phyloP scores from a whole-genome alignment of 2,797 vertebrate genomes.

The Anabacerthia variegaticeps region DNA sequence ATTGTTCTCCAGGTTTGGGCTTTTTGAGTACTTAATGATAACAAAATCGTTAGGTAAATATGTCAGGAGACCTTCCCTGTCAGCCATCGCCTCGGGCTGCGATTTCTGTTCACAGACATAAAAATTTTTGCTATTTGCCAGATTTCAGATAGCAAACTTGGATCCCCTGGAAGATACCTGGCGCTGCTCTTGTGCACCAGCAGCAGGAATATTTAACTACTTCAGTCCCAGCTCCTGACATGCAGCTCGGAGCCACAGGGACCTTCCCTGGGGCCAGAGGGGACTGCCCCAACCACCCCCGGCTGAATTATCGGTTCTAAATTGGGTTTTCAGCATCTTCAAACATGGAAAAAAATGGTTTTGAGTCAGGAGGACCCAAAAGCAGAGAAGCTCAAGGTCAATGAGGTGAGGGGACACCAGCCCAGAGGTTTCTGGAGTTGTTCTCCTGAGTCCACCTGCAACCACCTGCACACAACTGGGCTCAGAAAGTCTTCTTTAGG shows the following conservation, averaged over 20 bases:
- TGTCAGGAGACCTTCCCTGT: slow-evolving; percentile 25
- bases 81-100: neutral
- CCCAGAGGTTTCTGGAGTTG: fast-evolving
- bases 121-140: slow-evolving; percentile 33
- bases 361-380: neutral
- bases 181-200: neutral
- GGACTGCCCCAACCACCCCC: neutral
- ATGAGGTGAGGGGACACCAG: fast-evolving
- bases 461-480: fast-evolving
- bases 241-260: neutral
- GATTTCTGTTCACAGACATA: slow-evolving; percentile 9
- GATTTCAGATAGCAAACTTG: slow-evolving; percentile 13
- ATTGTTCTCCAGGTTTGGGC: slow-evolving; percentile 8
- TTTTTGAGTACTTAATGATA: neutral
- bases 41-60: slow-evolving; percentile 8
- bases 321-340: neutral
- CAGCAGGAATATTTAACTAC: slow-evolving; percentile 21
- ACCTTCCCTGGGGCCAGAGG: neutral
- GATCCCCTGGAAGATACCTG: slow-evolving; percentile 37
- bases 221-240: neutral
- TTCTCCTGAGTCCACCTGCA: neutral
- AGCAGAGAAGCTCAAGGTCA: neutral
- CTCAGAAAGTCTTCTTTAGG: neutral
- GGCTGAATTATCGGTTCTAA: fast-evolving
- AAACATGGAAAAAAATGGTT: neutral